These are phyloP conservation scores for Todiramphus saurophagus DNA, from an alignment of 2,113 vertebrate genomes.

Conservation along the genomic window DNA sequence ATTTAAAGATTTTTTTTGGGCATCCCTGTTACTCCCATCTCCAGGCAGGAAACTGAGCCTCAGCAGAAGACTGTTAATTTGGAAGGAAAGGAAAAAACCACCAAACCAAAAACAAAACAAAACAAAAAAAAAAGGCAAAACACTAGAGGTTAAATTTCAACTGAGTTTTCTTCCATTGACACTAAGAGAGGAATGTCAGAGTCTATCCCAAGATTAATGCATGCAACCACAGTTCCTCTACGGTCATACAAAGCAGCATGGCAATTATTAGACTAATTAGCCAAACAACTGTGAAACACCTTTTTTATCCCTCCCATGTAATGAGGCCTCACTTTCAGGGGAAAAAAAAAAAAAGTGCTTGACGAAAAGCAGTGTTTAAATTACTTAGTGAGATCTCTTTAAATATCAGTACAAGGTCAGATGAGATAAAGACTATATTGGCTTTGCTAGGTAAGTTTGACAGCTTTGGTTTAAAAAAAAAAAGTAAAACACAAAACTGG, in stretches of 20 bases:
- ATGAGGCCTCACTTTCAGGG: background rate
- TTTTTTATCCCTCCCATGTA: background rate
- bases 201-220: background rate
- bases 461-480: background rate
- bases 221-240: background rate
- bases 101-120: too few species aligned
- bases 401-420: conserved; percentile 26
- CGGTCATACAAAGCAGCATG: background rate
- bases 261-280: background rate
- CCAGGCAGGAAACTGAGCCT: background rate
- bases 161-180: background rate
- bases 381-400: background rate
- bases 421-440: background rate
- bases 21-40: background rate
- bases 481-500: background rate
- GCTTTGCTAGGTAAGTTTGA: background rate
- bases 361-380: background rate
- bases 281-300: background rate
- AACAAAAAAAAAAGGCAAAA: background rate
- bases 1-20: background rate
- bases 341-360: background rate
- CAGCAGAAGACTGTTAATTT: accelerated
- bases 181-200: background rate
- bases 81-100: background rate
- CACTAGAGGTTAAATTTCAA: background rate